A percentile compares a stretch with the other conserved stretches of the same genome.
Evolutionary conservation across 2,113 vertebrate genomes (phyloP).

Genomic region (Stictonetta naevosa): DNA sequence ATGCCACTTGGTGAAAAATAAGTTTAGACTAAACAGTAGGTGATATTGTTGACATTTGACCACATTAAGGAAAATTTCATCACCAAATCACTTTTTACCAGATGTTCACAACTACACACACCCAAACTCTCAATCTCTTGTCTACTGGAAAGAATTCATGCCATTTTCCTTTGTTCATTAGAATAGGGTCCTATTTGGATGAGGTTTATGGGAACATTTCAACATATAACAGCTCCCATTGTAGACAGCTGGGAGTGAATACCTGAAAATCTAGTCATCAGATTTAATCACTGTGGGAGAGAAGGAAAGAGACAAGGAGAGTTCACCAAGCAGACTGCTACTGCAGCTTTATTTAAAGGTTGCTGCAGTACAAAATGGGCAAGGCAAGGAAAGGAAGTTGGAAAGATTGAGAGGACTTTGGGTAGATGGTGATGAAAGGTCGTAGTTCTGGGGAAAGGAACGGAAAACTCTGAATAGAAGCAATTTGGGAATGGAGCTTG

Average conservation of each 20-base stretch:
- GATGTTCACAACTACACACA: not conserved
- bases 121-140: not conserved
- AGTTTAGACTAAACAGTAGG: slow-evolving; percentile 29
- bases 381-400: not conserved
- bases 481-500: not conserved
- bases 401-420: not conserved
- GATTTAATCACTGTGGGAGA: not conserved
- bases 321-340: not conserved
- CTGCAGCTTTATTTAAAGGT: not conserved
- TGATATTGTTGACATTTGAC: not conserved
- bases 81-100: not conserved
- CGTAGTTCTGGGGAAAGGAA: not conserved
- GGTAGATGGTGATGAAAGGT: not conserved
- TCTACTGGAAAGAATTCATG: not conserved
- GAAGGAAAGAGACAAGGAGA: not conserved
- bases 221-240: not conserved
- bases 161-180: not conserved
- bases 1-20: slow-evolving; percentile 31
- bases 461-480: not conserved
- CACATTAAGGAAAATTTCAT: slow-evolving; percentile 29
- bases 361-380: not conserved
- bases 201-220: not conserved
- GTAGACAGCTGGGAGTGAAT: not conserved
- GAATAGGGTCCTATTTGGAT: not conserved
- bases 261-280: slow-evolving; percentile 16